Percentiles rank a stretch among this genome's conserved stretches.
These are phyloP conservation scores for Labeo catla DNA, from an alignment of 2,113 vertebrate genomes.

Conservation along the genomic window DNA sequence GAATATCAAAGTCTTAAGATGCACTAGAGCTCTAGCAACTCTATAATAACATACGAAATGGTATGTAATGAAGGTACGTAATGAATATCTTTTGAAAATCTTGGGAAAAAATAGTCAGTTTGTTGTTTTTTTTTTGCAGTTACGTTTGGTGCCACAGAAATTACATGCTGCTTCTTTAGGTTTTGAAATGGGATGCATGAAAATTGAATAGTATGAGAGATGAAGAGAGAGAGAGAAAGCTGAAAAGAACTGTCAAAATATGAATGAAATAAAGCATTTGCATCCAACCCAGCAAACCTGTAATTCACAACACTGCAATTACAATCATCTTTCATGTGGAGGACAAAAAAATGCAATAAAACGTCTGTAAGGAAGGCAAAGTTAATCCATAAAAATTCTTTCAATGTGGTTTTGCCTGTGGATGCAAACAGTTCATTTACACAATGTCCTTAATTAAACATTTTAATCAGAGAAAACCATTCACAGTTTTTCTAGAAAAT, in stretches of 20 bases:
- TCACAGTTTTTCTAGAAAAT: neutral
- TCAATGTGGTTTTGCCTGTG: neutral
- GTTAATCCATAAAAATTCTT: conserved; percentile 33
- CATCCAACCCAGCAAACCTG: conserved; percentile 11
- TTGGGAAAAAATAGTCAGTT: too few species aligned
- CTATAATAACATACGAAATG: neutral
- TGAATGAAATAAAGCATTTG: conserved; percentile 24
- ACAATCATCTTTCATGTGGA: conserved; percentile 32
- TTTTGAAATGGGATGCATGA: neutral
- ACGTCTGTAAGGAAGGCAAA: neutral
- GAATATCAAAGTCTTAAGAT: neutral
- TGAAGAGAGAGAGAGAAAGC: neutral
- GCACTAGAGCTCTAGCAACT: neutral
- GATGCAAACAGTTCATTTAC: conserved; percentile 6
- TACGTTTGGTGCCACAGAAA: neutral
- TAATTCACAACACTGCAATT: conserved; percentile 38
- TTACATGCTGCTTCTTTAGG: neutral
- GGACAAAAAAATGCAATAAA: neutral
- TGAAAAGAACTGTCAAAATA: conserved; percentile 25
- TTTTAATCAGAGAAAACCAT: neutral
- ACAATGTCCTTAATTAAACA: conserved; percentile 20
- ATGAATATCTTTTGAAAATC: neutral
- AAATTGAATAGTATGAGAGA: neutral
- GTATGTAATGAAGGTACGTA: neutral
- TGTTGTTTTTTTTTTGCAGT: neutral